Base-by-base conservation (phyloP, 2,113 vertebrate genomes). In the Hyperopisus bebe region DNA sequence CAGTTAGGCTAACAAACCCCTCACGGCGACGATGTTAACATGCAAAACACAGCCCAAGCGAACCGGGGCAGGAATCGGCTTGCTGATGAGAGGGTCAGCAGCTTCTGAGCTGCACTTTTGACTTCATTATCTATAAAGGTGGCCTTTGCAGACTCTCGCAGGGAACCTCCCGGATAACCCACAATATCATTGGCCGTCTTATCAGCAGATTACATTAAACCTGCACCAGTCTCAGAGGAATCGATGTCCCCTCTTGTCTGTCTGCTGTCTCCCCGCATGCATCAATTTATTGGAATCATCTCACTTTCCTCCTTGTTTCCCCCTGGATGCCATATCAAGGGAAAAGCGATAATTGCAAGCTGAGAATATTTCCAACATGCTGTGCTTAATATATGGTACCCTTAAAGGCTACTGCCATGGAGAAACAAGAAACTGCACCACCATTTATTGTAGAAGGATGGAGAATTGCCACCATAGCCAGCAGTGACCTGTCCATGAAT, bases 181-280 rank as follows among this genome's bases (percentile, higher is more conserved):
- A 90, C 88, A 90, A 90, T 91, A 93, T 91, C 91, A 70, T 90
- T 91, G 91, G 90, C 89, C 91, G 91, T 91, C 93, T 94, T 94
- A 91, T 93, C 93, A 93, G 88, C 0, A 1, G 91, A 89, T 92
- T 90, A 58, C 91, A 92, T 92, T 92, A 92, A 88, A 90, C 86
- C 93, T 70, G 53, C 91, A 88, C 93, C 91, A 92, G 90, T 86
- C 90, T 89, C 89, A 91, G 89, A 91, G 91, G 88, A 93, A 93
- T 95, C 92, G 93, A 92, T 93, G 88, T 70, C 90, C 92, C 93
- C 92, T 91, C 89, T 86, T 93, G 87, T 93, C 89, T 66, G 88
- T 62, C 91, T 92, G 86, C 90, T 92, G 91, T 84, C 91, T 91
- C 70, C 94, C 88, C 92, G 51, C 90, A 91, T 90, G 88, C 92